Percentiles rank a stretch among this genome's conserved stretches.
These are phyloP conservation scores for Agonum fuliginosum DNA, from an alignment of 2,888 invertebrate species.

Conservation along the genomic window DNA sequence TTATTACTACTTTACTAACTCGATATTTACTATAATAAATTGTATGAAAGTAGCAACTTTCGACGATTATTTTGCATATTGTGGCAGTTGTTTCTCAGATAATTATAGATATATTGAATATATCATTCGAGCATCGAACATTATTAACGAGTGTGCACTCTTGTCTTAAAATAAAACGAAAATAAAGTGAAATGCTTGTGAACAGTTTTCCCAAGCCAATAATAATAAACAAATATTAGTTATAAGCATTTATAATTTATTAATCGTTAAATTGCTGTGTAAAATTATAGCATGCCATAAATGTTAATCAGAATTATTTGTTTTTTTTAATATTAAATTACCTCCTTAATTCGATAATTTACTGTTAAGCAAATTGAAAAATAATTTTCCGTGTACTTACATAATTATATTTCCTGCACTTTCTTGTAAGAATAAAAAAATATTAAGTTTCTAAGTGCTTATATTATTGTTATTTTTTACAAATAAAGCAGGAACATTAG, in stretches of 20 bases:
- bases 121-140: not conserved
- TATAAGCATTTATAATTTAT: not conserved
- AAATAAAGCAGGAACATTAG: too few relatives aligned
- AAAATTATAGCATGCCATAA: too few relatives aligned
- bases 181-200: not conserved
- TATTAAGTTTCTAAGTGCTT: too few relatives aligned
- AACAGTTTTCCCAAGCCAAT: not conserved
- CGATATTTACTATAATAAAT: conserved; percentile 42
- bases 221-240: conserved; percentile 8
- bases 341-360: too few relatives aligned
- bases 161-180: conserved; percentile 21
- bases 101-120: conserved; percentile 41
- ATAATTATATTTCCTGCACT: too few relatives aligned
- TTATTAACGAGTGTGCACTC: not conserved
- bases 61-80: conserved; percentile 37
- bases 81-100: conserved; percentile 31
- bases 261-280: not conserved
- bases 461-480: too few relatives aligned
- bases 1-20: conserved; percentile 31
- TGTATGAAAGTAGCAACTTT: conserved; percentile 44
- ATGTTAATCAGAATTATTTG: too few relatives aligned
- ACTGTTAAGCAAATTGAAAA: too few relatives aligned
- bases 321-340: too few relatives aligned
- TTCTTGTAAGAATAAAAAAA: too few relatives aligned
- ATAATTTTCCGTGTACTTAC: too few relatives aligned